phyloP scores from a whole-genome alignment of 2,113 vertebrate genomes.

The Zingel zingel region DNA sequence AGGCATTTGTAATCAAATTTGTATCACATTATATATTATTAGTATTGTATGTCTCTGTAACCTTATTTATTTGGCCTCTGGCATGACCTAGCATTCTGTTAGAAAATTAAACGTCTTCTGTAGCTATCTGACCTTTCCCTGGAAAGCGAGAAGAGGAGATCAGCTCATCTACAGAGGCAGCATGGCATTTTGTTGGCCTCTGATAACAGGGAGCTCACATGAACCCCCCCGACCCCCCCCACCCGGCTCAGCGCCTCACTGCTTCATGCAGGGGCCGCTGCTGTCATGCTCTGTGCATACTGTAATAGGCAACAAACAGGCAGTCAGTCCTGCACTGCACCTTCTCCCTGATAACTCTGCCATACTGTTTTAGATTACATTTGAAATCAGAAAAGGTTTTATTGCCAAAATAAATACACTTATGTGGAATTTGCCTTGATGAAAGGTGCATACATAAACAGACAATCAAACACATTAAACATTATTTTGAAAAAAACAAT shows the following conservation, averaged over 20 bases:
- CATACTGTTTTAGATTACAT: slow-evolving; percentile 2
- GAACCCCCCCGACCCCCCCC: neutral
- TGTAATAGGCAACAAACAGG: slow-evolving; percentile 29
- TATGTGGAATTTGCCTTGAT: too few relatives aligned
- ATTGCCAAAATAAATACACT: too few relatives aligned
- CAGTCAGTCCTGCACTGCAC: slow-evolving; percentile 4
- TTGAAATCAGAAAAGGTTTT: too few relatives aligned
- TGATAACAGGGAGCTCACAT: slow-evolving; percentile 56
- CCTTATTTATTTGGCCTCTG: slow-evolving; percentile 42
- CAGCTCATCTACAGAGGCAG: slow-evolving; percentile 70
- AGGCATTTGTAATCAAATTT: neutral
- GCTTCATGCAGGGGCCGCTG: slow-evolving; percentile 36
- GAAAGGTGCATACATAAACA: too few relatives aligned
- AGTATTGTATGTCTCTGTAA: slow-evolving; percentile 35
- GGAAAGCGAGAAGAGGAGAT: slow-evolving; percentile 57
- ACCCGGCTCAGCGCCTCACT: slow-evolving; percentile 26
- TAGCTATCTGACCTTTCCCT: slow-evolving; percentile 77
- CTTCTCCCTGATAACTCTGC: neutral
- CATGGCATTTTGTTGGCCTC: slow-evolving; percentile 67
- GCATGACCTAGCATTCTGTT: slow-evolving; percentile 38
- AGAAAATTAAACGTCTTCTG: slow-evolving; percentile 39
- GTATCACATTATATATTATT: neutral
- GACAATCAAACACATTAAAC: too few relatives aligned
- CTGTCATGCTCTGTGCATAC: slow-evolving; percentile 48
- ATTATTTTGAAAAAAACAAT: too few relatives aligned